Conservation (phyloP, 2,888 invertebrate species). For the Podotricha telesiphe region DNA sequence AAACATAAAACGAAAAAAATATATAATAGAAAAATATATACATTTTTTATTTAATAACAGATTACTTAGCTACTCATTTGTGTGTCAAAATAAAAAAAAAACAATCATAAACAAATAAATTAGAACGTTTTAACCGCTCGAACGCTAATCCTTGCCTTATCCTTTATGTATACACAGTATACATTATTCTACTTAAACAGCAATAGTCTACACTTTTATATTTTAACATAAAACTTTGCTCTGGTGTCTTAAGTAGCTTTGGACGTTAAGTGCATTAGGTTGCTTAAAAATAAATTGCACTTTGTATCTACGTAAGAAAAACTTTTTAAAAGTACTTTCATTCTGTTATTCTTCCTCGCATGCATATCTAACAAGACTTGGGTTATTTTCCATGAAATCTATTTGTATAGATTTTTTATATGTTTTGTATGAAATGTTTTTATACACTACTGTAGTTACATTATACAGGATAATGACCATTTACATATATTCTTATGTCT, state of each 20-base stretch:
- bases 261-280: conserved; percentile 20
- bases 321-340: conserved; percentile 2
- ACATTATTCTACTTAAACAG: background rate
- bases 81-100: background rate
- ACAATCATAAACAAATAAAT: too few relatives aligned
- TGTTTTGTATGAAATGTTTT: too few relatives aligned
- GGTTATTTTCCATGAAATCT: too few relatives aligned
- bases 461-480: too few relatives aligned
- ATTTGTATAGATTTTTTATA: too few relatives aligned
- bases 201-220: background rate
- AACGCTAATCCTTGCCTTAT: background rate
- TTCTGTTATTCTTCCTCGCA: conserved; percentile 2
- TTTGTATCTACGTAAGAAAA: conserved; percentile 18
- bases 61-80: too few relatives aligned
- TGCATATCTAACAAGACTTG: conserved; percentile 1
- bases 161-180: background rate
- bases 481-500: too few relatives aligned
- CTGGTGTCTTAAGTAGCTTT: conserved; percentile 18
- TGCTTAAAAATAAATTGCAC: conserved; percentile 16
- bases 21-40: too few relatives aligned
- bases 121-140: background rate
- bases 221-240: conserved; percentile 10
- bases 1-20: too few relatives aligned
- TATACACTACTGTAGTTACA: too few relatives aligned
- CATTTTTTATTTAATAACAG: too few relatives aligned